These are phyloP conservation scores for Epizoanthus ramosus DNA, from an alignment of 92 coral and sea anemone genomes.

Conservation along the genomic window DNA sequence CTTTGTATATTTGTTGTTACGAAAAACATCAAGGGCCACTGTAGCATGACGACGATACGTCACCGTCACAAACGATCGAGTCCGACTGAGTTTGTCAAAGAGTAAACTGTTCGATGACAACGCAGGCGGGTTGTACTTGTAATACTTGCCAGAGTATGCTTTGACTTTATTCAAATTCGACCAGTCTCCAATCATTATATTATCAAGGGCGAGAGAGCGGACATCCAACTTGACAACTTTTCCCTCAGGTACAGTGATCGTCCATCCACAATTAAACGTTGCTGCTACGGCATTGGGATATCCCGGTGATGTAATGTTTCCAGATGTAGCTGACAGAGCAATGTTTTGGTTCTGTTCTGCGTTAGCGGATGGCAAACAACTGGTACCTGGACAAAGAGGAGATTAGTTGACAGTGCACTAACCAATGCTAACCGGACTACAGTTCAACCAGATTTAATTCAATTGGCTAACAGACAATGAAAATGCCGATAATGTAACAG, in stretches of 20 bases:
- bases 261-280: slow-evolving; percentile 17
- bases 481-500: no score
- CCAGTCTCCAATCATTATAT: neutral
- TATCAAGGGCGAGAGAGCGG: neutral
- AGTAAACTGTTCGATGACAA: neutral
- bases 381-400: slow-evolving; percentile 2
- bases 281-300: slow-evolving; percentile 3
- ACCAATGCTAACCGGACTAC: no score
- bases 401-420: no score
- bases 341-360: slow-evolving; percentile 21
- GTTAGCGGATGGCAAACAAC: neutral
- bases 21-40: neutral
- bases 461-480: no score
- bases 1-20: neutral
- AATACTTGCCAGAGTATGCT: slow-evolving; percentile 4
- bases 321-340: neutral
- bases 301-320: slow-evolving; percentile 36
- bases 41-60: slow-evolving; percentile 4
- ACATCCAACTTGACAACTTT: slow-evolving; percentile 4
- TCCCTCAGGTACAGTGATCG: slow-evolving; percentile 2
- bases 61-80: neutral
- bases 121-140: neutral
- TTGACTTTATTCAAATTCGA: neutral
- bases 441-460: no score
- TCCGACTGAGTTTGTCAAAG: neutral